These are phyloP conservation scores for Clusia tigrina DNA, from an alignment of 2,888 invertebrate genomes.

Conservation along the genomic window DNA sequence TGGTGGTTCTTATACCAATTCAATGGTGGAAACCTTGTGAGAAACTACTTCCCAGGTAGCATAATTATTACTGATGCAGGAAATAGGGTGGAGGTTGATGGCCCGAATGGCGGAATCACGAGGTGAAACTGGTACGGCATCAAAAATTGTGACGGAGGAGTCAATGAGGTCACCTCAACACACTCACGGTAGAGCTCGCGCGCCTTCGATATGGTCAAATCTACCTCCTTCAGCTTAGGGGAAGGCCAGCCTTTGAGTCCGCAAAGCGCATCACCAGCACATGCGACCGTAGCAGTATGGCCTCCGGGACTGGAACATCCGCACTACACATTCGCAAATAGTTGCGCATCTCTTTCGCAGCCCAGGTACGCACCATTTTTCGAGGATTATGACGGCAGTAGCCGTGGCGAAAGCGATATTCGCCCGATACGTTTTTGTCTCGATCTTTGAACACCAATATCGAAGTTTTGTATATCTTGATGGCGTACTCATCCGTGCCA, in stretches of 20 bases:
- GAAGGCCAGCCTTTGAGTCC: conserved; percentile 94
- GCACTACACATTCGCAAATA: conserved; percentile 83
- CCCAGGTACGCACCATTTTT: conserved; percentile 99
- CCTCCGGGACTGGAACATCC: conserved; percentile 88
- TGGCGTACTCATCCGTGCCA: conserved; percentile 76
- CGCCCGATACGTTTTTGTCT: conserved; percentile 96
- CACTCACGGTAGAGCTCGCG: conserved; percentile 83
- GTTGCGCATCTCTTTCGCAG: conserved; percentile 99
- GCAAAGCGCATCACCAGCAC: conserved; percentile 96
- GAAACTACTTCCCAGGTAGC: too few species aligned
- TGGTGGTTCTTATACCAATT: too few species aligned
- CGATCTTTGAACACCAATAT: conserved; percentile 97
- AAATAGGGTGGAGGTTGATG: too few species aligned
- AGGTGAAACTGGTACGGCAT: too few species aligned
- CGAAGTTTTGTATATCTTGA: conserved; percentile 97
- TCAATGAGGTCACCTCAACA: conserved; percentile 81
- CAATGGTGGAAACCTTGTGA: too few species aligned
- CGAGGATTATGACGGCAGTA: conserved; percentile 94
- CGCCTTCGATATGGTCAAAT: conserved; percentile 76
- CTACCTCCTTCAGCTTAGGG: conserved; percentile 87
- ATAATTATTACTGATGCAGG: too few species aligned
- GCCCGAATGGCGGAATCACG: too few species aligned
- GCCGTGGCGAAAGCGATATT: conserved; percentile 89
- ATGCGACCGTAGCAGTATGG: conserved; percentile 84
- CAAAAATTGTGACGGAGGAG: too few species aligned